Evolutionary conservation across 2,888 invertebrate genomes (phyloP), one percentile per base, ranked within the genome.

Genomic region (Cyclophora punctaria): DNA sequence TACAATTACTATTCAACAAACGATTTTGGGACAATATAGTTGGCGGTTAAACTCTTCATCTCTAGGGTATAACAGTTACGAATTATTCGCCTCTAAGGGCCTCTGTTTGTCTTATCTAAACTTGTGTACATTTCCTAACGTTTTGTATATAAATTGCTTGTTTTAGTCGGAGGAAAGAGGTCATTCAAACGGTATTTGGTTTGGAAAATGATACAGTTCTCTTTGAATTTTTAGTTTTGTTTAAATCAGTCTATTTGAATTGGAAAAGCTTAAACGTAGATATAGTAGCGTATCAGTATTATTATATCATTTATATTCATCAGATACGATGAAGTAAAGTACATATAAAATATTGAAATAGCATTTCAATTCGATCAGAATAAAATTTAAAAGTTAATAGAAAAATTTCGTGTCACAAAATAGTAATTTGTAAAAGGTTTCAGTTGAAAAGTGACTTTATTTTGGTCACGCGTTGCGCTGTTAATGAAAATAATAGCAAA

Each of bases 401-500:
- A 20, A 20, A 20, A 20, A 20, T 20, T 20, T 20, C 20, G 20
- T 20, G 20, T 20, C 20, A 20, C 52, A 56, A 65, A 63, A 68
- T 66, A 57, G 59, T 62, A 57, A 47, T 56, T 67, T 64, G 67
- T 69, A 70, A 70, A 67, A 64, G 69, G 66, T 65, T 64, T 63
- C 54, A 20, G 64, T 63, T 72, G 73, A 71, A 71, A 75, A 70
- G 64, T 62, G 71, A 75, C 69, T 80, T 78, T 80, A 82, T 82
- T 82, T 80, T 64, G 71, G 78, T 81, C 83, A 83, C 81, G 82
- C 68, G 66, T 67, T 47, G 50, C 64, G 66, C 71, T 74, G 78
- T 78, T 81, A 83, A 81, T 82, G 79, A 81, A 80, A 81, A 83
- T 81, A 81, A 81, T 80, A 75, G 73, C 66, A 73, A 71, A 74